Evolutionary conservation across 2,797 vertebrate genomes (phyloP), one percentile per base, ranked within the genome.

Genomic region (Microctenopoma steveboyesi): DNA sequence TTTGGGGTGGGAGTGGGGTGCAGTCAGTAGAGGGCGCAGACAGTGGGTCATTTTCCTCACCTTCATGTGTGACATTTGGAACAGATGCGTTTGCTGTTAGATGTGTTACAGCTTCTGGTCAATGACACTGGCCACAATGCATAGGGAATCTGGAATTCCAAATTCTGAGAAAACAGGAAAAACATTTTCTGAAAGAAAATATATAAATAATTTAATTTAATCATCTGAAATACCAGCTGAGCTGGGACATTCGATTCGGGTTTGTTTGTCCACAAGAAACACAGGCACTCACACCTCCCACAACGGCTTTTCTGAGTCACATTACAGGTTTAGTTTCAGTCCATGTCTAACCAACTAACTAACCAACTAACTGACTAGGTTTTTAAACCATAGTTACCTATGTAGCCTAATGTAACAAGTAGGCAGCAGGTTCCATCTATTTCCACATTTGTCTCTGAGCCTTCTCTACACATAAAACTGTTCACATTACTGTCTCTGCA

Each of bases 401-500:
- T 39, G 13, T 11, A 14, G 40, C 4, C 40, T 14, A 4, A 16
- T 9, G 4, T 50, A 35, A 28, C n/a, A 13, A 52, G 35, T 27
- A 39, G 39, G 35, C 13, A 15, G 58, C 28, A 33, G 7, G n/a
- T 27, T 64, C 30, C 53, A 22, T 42, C 47, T 33, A 22, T 16
- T 42, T 46, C 40, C 33, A 18, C 27, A 67, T 67, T 45, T 9
- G 22, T 70, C 64, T 43, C 48, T 48, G 50, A 52, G 28, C 25
- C 4, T 1, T 40, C 15, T 15, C n/a, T 25, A 33, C n/a, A 42
- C 33, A 68, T 22, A 9, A 49, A 49, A 4, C 11, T 16, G 33
- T 25, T 55, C 69, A 63, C 57, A 62, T 53, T 51, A 47, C 13
- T 0, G 3, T 74, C 59, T 45, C 76, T 43, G 64, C 70, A 64